Evolutionary conservation across 2,113 vertebrate genomes (phyloP).

Genomic region (Lates calcarifer): DNA sequence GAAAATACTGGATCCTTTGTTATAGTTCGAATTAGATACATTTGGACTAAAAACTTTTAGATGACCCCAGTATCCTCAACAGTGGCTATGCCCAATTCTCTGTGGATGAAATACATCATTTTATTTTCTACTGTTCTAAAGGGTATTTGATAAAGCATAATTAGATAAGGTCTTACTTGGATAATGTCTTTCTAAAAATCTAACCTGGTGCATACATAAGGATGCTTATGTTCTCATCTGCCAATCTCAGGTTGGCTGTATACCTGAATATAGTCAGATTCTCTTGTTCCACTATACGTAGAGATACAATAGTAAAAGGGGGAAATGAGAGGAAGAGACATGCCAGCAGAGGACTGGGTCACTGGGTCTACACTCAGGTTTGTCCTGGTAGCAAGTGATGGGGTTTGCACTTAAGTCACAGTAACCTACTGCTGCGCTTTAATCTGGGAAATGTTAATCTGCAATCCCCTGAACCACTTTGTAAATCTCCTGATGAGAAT

Average conservation of each 20-base stretch:
- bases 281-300: background rate
- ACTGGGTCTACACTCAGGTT: slow-evolving; percentile 25
- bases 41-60: too few relatives aligned
- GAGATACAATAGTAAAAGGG: background rate
- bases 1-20: too few relatives aligned
- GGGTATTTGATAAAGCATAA: too few relatives aligned
- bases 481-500: slow-evolving; percentile 61
- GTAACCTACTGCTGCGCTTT: slow-evolving; percentile 23
- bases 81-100: too few relatives aligned
- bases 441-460: slow-evolving; percentile 74
- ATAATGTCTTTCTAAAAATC: background rate
- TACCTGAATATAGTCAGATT: background rate
- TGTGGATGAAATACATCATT: too few relatives aligned
- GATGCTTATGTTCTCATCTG: background rate
- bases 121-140: too few relatives aligned
- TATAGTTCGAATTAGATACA: too few relatives aligned
- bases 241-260: background rate
- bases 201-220: background rate
- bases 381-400: slow-evolving; percentile 7
- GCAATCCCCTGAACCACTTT: slow-evolving; percentile 49
- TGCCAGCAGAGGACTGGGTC: slow-evolving; percentile 31
- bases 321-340: background rate
- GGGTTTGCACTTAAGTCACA: slow-evolving; percentile 31
- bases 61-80: too few relatives aligned
- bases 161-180: too few relatives aligned